phyloP scores from a whole-genome alignment of 2,888 invertebrate genomes.

The Leptura quadrifasciata region DNA sequence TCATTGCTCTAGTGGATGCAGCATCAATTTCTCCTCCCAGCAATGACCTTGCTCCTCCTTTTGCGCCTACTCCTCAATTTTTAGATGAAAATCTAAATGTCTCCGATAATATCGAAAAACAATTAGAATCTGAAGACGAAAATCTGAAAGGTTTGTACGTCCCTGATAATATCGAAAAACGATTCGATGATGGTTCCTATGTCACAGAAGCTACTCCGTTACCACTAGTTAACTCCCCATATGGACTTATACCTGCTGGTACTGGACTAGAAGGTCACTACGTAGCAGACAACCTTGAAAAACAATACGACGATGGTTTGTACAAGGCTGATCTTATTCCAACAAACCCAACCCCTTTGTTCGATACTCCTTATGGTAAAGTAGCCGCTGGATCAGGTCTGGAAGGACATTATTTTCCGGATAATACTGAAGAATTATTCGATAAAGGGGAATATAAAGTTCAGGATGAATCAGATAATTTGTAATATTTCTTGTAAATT shows the following conservation, averaged over 20 bases:
- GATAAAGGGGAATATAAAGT: conserved; percentile 67
- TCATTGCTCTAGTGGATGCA: neutral
- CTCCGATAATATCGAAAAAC: conserved; percentile 64
- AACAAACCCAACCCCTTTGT: conserved; percentile 36
- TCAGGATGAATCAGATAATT: conserved; percentile 18
- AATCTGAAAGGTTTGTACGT: conserved; percentile 62
- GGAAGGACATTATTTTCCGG: conserved; percentile 65
- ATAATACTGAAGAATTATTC: conserved; percentile 63
- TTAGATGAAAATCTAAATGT: conserved; percentile 63
- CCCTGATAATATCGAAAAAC: conserved; percentile 63
- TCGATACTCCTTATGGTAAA: neutral
- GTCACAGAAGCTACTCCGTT: conserved; percentile 36
- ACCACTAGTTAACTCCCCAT: conserved; percentile 8
- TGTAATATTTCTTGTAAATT: neutral
- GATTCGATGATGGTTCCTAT: conserved; percentile 67
- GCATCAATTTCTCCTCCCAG: neutral
- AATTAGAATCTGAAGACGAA: conserved; percentile 60
- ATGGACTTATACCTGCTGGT: conserved; percentile 44
- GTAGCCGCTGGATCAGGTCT: conserved; percentile 57
- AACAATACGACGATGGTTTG: conserved; percentile 65
- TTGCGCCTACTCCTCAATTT: conserved; percentile 57
- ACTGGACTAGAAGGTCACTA: conserved; percentile 64
- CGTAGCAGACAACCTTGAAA: conserved; percentile 63
- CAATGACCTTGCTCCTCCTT: neutral
- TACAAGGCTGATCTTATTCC: conserved; percentile 60